Base-by-base conservation (phyloP, 2,888 invertebrate species). In the Coleophora deauratella region DNA sequence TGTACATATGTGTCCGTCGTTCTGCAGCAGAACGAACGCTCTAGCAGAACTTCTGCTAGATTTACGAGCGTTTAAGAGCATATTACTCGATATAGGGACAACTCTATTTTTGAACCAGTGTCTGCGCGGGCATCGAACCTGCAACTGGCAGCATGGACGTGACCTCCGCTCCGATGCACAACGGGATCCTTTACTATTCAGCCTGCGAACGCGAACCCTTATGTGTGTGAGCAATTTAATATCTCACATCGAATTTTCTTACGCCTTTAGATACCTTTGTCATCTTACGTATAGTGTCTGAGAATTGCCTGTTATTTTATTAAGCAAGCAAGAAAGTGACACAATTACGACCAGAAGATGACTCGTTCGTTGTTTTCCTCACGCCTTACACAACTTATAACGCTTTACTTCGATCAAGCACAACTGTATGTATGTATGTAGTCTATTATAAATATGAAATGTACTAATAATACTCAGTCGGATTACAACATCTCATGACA, bases 151-250 rank as follows among this genome's bases (percentile, higher is more conserved):
- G 47, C 42, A 47, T 51, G 64, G 58, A 78, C 75, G 72, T 80
- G 79, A 79, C 78, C 81, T 70, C 73, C 65, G 72, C 58, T 47
- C 48, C 57, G 57, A 53, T 53, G 57, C 55, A 70, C 70, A 70
- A 69, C 65, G 57, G 58, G 59, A 62, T 60, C 62, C 62, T 69
- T 73, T 72, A 74, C 74, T 72, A 78, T 74, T 71, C 71, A 66
- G 54, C 54, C 49, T 50, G 53, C 64, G 58, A 67, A 59, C 62
- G 55, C 54, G 49, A 59, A 60, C 60, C 63, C 65, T 62, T 60
- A 55, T 60, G 52, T 53, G 62, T 57, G 63, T 58, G n/a, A n/a
- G 62, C 59, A 59, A 51, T 54, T 66, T 56, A 47, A 55, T 57
- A 63, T 54, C 55, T 57, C 53, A 51, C 51, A 61, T 55, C 54